These are phyloP conservation scores for Cryptocephalus moraei DNA, from an alignment of 2,888 invertebrate species.

Conservation along the genomic window DNA sequence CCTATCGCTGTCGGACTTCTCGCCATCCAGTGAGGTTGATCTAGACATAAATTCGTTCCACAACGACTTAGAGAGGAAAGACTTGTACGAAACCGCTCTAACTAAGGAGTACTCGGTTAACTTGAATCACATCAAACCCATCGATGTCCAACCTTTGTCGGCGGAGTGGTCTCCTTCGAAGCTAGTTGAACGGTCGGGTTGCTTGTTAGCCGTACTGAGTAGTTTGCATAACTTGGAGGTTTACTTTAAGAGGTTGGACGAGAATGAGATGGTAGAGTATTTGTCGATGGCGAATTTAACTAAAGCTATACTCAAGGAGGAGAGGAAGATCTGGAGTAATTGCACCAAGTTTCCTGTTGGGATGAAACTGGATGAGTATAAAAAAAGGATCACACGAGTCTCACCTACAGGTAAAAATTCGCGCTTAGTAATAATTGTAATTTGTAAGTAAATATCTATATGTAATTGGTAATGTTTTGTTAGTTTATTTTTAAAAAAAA, in stretches of 20 bases:
- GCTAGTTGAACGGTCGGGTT: slow-evolving; percentile 21
- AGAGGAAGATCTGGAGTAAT: slow-evolving; percentile 20
- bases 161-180: slow-evolving; percentile 30
- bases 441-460: not conserved
- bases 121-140: slow-evolving; percentile 15
- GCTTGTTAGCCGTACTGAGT: slow-evolving; percentile 25
- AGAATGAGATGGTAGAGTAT: slow-evolving; percentile 23
- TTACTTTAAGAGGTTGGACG: slow-evolving; percentile 21
- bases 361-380: slow-evolving; percentile 22
- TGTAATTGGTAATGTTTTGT: no score
- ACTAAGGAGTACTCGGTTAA: slow-evolving; percentile 23
- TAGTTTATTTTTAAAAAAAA: no score
- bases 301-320: slow-evolving; percentile 20
- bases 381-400: slow-evolving; percentile 21
- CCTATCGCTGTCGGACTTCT: slow-evolving; percentile 17
- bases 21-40: slow-evolving; percentile 22
- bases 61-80: slow-evolving; percentile 18
- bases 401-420: slow-evolving; percentile 23
- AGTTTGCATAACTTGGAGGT: slow-evolving; percentile 29
- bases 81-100: slow-evolving; percentile 25
- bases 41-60: slow-evolving; percentile 23
- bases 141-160: slow-evolving; percentile 16
- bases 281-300: slow-evolving; percentile 24
- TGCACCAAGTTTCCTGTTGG: slow-evolving; percentile 11
- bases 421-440: not conserved